A percentile compares a stretch with the other conserved stretches of the same genome.
Evolutionary conservation across 2,113 vertebrate species (phyloP).

Genomic region (Anthoscopus minutus): DNA sequence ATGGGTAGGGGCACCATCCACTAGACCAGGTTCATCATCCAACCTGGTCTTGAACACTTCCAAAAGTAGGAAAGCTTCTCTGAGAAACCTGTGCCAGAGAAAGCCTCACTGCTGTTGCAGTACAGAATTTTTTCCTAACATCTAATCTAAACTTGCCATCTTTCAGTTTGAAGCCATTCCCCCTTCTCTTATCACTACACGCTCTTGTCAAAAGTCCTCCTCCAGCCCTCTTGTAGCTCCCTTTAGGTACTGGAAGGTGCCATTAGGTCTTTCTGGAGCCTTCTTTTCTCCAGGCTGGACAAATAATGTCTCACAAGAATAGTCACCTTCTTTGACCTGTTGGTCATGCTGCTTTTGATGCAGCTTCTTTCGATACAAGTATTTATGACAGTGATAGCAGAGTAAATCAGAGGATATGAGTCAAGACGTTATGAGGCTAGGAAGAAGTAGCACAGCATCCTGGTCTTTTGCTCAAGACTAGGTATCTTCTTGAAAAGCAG

Average conservation of each 20-base stretch:
- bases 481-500: background rate
- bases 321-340: too few relatives aligned
- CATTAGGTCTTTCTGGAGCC: background rate
- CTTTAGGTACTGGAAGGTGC: background rate
- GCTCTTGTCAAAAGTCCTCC: background rate
- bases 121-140: background rate
- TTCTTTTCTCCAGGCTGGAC: background rate
- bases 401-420: background rate
- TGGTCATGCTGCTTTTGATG: background rate
- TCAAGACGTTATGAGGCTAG: background rate
- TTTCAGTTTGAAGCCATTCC: background rate
- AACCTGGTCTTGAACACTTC: background rate
- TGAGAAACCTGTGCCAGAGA: background rate
- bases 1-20: background rate
- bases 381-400: background rate
- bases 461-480: background rate
- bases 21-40: background rate
- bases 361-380: background rate
- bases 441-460: background rate
- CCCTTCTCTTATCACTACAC: background rate
- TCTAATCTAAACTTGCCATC: background rate
- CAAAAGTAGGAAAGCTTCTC: background rate
- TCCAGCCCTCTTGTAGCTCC: background rate
- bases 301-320: background rate
- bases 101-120: background rate